A percentile compares a stretch with the other conserved stretches of the same genome.
These are phyloP conservation scores for Tachysurus vachellii DNA, from an alignment of 2,113 vertebrate species.

Conservation along the genomic window DNA sequence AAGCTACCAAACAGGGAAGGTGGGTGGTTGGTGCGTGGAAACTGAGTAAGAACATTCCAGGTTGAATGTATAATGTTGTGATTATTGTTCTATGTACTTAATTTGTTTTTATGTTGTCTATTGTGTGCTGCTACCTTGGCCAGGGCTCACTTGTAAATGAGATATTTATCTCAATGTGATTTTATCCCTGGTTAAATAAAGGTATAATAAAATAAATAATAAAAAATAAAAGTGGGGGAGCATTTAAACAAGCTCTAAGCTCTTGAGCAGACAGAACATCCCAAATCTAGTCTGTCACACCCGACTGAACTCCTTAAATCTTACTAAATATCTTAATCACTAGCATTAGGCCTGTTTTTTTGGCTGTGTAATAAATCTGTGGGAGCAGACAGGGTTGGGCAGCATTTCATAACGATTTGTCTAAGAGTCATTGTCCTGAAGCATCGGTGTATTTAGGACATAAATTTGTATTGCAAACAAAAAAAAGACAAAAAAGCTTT, in stretches of 20 bases:
- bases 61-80: background rate
- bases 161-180: too few species aligned
- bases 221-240: background rate
- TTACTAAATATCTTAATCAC: background rate
- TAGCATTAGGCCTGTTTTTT: background rate
- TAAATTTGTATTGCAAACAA: background rate
- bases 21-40: background rate
- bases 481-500: background rate
- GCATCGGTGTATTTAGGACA: background rate
- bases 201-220: too few species aligned
- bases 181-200: too few species aligned
- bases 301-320: background rate
- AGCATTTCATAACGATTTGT: background rate
- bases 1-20: background rate
- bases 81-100: too few species aligned
- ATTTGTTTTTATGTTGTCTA: too few species aligned
- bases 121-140: too few species aligned
- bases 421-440: background rate
- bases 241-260: background rate
- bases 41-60: background rate
- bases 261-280: background rate
- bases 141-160: too few species aligned
- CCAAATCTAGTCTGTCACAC: background rate
- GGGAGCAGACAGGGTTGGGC: background rate
- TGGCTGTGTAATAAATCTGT: background rate